Percentiles rank a stretch among this genome's conserved stretches.
Conservation (phyloP, 2,797 vertebrate genomes). For the Hephaestus fuliginosus region DNA sequence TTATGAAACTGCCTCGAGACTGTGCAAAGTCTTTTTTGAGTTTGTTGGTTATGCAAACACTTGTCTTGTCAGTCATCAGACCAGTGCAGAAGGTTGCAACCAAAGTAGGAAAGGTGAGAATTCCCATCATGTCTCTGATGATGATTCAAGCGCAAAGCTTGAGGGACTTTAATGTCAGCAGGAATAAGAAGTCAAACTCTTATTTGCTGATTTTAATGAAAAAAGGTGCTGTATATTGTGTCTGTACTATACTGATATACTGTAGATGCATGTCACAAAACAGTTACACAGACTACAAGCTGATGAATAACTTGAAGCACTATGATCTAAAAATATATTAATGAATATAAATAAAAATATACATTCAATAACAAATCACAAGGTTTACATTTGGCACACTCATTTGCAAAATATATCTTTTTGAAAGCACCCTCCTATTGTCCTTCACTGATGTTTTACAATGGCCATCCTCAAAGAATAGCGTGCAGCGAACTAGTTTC, state of each 20-base stretch:
- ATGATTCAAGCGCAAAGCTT: constrained; percentile 8
- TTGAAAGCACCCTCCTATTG: constrained; percentile 36
- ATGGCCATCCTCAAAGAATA: constrained; percentile 60
- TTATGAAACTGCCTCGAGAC: background rate
- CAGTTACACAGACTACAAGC: background rate
- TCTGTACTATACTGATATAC: background rate
- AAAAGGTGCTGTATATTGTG: background rate
- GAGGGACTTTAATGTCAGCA: background rate
- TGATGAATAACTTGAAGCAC: background rate
- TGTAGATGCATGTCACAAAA: background rate
- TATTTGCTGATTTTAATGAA: background rate
- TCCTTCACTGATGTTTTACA: constrained; percentile 54
- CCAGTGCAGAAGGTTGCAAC: constrained; percentile 13
- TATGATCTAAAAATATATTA: background rate
- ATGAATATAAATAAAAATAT: background rate
- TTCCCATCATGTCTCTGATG: constrained; percentile 20
- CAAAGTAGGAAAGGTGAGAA: constrained; percentile 35
- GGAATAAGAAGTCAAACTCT: constrained; percentile 3
- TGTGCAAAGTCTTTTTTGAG: background rate
- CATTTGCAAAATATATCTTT: constrained; percentile 14
- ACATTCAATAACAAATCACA: constrained; percentile 5
- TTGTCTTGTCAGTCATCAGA: background rate
- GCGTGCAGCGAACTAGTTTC: constrained; percentile 58
- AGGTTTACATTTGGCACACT: constrained; percentile 35
- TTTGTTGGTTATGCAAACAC: constrained; percentile 16